phyloP scores from a whole-genome alignment of 2,888 invertebrate genomes.

The Cyaniris semiargus region DNA sequence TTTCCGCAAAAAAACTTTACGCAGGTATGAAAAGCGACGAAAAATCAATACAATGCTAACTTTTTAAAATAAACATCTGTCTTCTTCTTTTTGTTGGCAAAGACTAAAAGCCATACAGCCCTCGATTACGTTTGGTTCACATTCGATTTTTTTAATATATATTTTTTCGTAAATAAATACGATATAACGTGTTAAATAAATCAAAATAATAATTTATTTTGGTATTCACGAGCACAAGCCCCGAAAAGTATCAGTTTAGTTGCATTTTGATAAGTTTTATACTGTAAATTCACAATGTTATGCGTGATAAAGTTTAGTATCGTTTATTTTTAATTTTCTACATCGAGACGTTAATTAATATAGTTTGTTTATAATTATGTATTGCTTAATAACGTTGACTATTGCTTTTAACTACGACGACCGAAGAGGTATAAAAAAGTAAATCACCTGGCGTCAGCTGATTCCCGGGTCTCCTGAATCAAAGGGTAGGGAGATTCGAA shows the following conservation, averaged over 20 bases:
- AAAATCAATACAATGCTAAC: slow-evolving; percentile 73
- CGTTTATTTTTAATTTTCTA: background rate
- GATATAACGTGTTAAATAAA: background rate
- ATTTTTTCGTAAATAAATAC: background rate
- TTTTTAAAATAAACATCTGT: slow-evolving; percentile 61
- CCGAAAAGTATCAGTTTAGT: background rate
- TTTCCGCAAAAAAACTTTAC: slow-evolving; percentile 44
- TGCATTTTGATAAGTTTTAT: background rate
- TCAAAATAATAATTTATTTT: background rate
- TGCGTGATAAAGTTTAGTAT: background rate
- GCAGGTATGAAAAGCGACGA: slow-evolving; percentile 45
- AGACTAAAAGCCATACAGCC: slow-evolving; percentile 45
- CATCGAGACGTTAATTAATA: background rate
- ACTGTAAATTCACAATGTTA: background rate
- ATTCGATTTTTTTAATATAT: background rate
- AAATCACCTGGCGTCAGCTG: background rate
- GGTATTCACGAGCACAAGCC: background rate
- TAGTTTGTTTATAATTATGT: background rate
- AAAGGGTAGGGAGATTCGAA: slow-evolving; percentile 3
- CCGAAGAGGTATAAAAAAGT: background rate
- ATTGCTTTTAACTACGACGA: background rate
- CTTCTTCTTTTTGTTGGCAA: slow-evolving; percentile 38
- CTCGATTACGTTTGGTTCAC: background rate
- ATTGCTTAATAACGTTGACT: background rate
- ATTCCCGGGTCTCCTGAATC: slow-evolving; percentile 11